phyloP scores from a whole-genome alignment of 2,888 invertebrate genomes.

The Hirtodrosophila histrioides region DNA sequence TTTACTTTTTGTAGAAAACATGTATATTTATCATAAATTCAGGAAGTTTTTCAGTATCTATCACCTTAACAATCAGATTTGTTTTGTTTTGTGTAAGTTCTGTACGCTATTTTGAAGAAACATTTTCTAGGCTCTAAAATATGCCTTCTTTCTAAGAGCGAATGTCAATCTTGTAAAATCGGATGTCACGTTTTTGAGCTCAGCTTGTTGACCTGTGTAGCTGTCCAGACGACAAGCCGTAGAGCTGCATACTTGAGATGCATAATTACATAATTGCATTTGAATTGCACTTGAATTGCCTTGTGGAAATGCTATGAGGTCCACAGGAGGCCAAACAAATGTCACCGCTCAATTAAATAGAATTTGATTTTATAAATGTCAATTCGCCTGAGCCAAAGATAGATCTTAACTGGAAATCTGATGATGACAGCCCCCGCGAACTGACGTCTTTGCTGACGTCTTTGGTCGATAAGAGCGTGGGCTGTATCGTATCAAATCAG shows the following conservation, averaged over 20 bases:
- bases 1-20: no score
- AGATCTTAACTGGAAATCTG: slow-evolving; percentile 13
- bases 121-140: no score
- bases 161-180: no score
- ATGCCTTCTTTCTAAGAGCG: no score
- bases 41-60: no score
- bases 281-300: slow-evolving; percentile 50
- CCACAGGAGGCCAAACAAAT: slow-evolving; percentile 30
- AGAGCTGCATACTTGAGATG: slow-evolving; percentile 16
- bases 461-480: slow-evolving; percentile 35
- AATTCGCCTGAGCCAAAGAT: slow-evolving; percentile 23
- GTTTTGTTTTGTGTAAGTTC: no score
- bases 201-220: slow-evolving; percentile 6
- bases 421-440: slow-evolving; percentile 37
- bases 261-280: slow-evolving; percentile 73
- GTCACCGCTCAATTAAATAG: slow-evolving; percentile 57
- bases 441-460: slow-evolving; percentile 44
- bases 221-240: slow-evolving; percentile 17
- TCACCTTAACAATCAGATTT: no score
- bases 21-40: no score
- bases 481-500: slow-evolving; percentile 9
- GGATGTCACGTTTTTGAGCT: no score
- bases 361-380: slow-evolving; percentile 59
- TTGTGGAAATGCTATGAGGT: slow-evolving; percentile 34
- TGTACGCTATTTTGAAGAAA: no score